Percentiles rank a stretch among this genome's conserved stretches.
Evolutionary conservation across 2,888 invertebrate species (phyloP).

Genomic region (Nebria salina): DNA sequence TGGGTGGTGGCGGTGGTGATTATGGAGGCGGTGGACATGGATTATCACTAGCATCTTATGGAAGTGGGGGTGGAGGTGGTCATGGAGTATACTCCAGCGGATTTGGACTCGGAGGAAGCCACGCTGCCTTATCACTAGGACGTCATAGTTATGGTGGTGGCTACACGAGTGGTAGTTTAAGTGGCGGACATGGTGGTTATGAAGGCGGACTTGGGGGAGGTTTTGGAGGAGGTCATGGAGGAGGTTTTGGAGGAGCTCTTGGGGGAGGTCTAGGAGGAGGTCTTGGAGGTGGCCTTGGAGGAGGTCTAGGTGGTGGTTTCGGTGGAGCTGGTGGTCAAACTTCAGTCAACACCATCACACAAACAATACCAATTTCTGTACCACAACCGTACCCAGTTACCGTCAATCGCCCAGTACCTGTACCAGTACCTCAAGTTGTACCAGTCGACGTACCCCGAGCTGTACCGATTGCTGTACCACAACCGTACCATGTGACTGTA

Average conservation of each 20-base stretch:
- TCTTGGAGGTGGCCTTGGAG: slow-evolving; percentile 16
- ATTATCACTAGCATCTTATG: not conserved
- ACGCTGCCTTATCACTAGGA: slow-evolving; percentile 14
- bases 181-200: slow-evolving; percentile 23
- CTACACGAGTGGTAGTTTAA: not conserved
- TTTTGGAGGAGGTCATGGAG: slow-evolving; percentile 30
- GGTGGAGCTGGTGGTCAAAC: slow-evolving; percentile 25
- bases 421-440: slow-evolving; percentile 43
- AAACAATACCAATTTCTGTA: slow-evolving; percentile 45
- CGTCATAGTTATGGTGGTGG: slow-evolving; percentile 15
- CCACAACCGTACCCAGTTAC: slow-evolving; percentile 47
- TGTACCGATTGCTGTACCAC: slow-evolving; percentile 41
- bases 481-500: slow-evolving; percentile 37
- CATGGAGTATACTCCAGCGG: not conserved
- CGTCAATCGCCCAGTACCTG: slow-evolving; percentile 45
- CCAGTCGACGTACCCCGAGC: slow-evolving; percentile 43
- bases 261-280: slow-evolving; percentile 24
- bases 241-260: slow-evolving; percentile 33
- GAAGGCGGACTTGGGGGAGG: slow-evolving; percentile 17
- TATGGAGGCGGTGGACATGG: slow-evolving; percentile 15
- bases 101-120: not conserved
- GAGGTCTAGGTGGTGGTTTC: not conserved
- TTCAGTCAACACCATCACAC: slow-evolving; percentile 45
- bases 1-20: slow-evolving; percentile 19
- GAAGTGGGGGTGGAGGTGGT: not conserved